Base-by-base conservation (phyloP, 2,797 vertebrate genomes). In the Cichlasoma orientale region DNA sequence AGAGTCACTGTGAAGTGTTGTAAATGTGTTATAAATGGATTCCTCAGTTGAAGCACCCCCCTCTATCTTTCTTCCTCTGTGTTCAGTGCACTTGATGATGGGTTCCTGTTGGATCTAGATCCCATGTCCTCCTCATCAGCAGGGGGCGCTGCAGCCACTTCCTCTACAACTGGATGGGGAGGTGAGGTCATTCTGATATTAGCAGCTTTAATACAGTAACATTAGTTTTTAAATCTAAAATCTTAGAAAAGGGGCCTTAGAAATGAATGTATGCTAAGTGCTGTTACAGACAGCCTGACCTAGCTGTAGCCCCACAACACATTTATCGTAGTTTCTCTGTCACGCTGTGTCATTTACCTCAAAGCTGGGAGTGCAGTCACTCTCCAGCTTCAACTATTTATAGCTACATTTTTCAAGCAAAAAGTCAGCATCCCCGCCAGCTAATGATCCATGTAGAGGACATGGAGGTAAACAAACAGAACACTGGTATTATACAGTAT, bases 131-230 rank as follows among this genome's bases (percentile, higher is more conserved):
- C 92, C 9, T 93, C 88, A 1, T 88, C 89, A 84, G 70, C 93
- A 10, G 88, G 94, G 4, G 93, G 95, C 0, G 90, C 95, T 8
- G 87, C 95, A 21, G 90, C 92, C 0, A 80, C 95, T 12, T 93
- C 96, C 11, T 72, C 97, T 4, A 95, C 86, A 6, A 96, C 97
- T 52, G 96, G 95, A 90, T 99, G 98, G 98, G 98, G 97, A 97
- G 98, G 98, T 99, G 94, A 96, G 85, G 44, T 33, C 41, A 76
- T 50, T 10, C 11, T 29, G 25, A 54, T 21, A 57, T 12, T 66
- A 68, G 3, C 25, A 50, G 41, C 63, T 68, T 50, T 50, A 27
- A 68, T n/a, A 29, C 25, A 68, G 16, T 66, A 29, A 19, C 16
- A 8, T 68, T 50, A 7, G 16, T 16, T 50, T 50, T 50, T 50